Evolutionary conservation across 1,140 invertebrate species (phyloP).

Genomic region (Eriosoma lanigerum): DNA sequence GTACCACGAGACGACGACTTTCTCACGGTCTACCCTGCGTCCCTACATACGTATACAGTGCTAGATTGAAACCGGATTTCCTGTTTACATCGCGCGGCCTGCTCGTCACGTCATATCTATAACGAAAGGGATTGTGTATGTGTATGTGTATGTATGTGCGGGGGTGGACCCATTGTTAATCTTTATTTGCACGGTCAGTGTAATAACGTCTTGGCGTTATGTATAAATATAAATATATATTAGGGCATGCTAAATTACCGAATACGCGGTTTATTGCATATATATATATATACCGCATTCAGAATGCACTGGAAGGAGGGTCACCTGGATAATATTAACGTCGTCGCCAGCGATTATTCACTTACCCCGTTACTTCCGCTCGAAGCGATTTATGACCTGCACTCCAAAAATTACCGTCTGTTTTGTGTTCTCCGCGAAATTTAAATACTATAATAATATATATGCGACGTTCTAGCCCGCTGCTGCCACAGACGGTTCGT

Average conservation of each 20-base stretch:
- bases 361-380: conserved; percentile 25
- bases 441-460: conserved; percentile 16
- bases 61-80: conserved; percentile 29
- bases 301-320: not conserved
- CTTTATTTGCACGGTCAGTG: conserved; percentile 49
- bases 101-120: not conserved
- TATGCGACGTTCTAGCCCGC: not conserved
- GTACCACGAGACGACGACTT: conserved; percentile 12
- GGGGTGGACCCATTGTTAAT: conserved; percentile 47
- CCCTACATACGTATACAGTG: not conserved
- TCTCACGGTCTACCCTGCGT: conserved; percentile 34
- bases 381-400: conserved; percentile 25
- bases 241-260: conserved; percentile 48
- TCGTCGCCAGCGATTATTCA: conserved; percentile 41
- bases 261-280: conserved; percentile 2
- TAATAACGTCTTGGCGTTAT: conserved; percentile 40
- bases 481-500: not conserved
- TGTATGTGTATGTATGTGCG: not conserved
- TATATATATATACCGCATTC: not conserved
- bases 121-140: not conserved
- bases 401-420: conserved; percentile 40
- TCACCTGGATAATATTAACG: conserved; percentile 36
- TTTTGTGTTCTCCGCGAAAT: conserved; percentile 26
- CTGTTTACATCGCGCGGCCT: not conserved
- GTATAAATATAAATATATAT: too few relatives aligned